Base-by-base conservation (phyloP, 2,888 invertebrate genomes). In the Calephelis perditalis region DNA sequence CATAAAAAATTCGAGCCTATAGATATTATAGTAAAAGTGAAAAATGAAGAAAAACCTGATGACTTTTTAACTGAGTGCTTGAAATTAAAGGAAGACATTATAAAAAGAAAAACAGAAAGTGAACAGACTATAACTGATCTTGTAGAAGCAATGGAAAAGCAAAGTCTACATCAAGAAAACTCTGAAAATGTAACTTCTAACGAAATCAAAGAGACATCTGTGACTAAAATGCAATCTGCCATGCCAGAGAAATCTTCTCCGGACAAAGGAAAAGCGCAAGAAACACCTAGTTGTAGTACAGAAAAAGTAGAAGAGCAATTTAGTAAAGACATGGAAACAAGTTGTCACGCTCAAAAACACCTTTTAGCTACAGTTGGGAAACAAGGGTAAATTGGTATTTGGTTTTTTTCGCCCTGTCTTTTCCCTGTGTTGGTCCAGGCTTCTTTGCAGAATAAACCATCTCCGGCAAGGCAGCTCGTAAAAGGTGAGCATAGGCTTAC, bases 301-400 rank as follows among this genome's bases (percentile, higher is more conserved):
- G 62, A 64, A 43, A 58, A 46, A 37, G 49, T 36, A 54, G 8
- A 62, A 61, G 60, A 35, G 44, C 58, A 59, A 40, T 46, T 52
- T 49, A 62, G 60, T 45, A 49, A 61, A 26, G 57, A 49, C 49
- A 43, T 60, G 11, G 73, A 72, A 61, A 64, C 69, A 26, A 83
- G 75, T 75, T 63, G 64, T 7, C 81, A 86, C 61, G 69, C 71
- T 43, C 86, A 87, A 59, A 92, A 87, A 63, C 89, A 91, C 79
- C 79, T 96, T 36, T 82, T 96, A 65, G 95, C 95, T 45, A 93
- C 94, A 56, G 92, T 94, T 47, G 92, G 93, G 57, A 93, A 91
- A 83, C 93, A 93, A 76, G 92, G 92, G 92, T 93, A 73, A 86
- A 26, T 26, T 4, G 26, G 26, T 26, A 15, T 26, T 26, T 26